Evolutionary conservation across 2,888 invertebrate species (phyloP), one percentile per base, ranked within the genome.

Genomic region (Reticulitermes lucifugus): DNA sequence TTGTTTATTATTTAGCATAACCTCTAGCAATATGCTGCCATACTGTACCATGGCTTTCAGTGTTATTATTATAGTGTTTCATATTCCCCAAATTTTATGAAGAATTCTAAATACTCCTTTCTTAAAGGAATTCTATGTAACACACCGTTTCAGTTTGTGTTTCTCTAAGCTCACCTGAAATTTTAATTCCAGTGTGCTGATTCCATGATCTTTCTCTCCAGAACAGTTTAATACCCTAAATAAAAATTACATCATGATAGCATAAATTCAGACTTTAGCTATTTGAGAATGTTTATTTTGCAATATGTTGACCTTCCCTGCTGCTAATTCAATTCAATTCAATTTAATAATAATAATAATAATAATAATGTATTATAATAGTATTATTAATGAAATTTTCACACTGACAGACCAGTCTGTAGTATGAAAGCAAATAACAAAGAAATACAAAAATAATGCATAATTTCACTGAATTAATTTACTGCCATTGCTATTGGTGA

Each of bases 361-460:
- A 9, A 46, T 46, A 9, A 46, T 79, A 59, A 77, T 59, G 43
- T 43, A 65, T 65, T 79, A 83, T 60, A 35, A 59, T 60, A 29
- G 65, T 81, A 70, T 83, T 70, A 83, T 46, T 77, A 77, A 51
- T 77, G 51, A 77, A 77, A 46, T 46, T 22, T 4, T 51, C 29
- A 43, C 79, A 65, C 79, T 79, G 84, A 59, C 77, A 55, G 55
- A 84, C 79, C 51, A 79, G 82, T 70, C 82, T 83, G 70, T 71
- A 83, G 60, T 77, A 43, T 84, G 51, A 77, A 75, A 82, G 73
- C 73, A 79, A 85, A 82, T n/a, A 80, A 81, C 51, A 80, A 84
- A 43, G 59, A 43, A 59, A 75, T 77, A 75, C 59, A 41, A 29
- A 43, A 84, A 81, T 35, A 75, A 73, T 9, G n/a, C 22, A 46